phyloP scores from a whole-genome alignment of 1,140 invertebrate species.

The Streblospio benedicti region DNA sequence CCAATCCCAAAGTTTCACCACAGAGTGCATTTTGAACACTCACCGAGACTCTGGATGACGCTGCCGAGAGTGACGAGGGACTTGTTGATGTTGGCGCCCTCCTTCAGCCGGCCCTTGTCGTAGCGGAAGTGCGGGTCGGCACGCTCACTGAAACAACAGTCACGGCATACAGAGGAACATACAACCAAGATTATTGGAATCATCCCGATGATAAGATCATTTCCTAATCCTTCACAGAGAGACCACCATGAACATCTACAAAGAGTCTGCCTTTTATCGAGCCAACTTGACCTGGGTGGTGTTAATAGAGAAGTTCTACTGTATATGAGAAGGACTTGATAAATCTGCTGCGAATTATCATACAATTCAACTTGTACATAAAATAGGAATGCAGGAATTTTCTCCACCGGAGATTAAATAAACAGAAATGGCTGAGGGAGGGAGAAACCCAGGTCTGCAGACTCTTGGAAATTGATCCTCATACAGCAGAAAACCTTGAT shows the following conservation, averaged over 20 bases:
- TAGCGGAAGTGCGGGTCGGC: slow-evolving; percentile 49
- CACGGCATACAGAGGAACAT: slow-evolving; percentile 15
- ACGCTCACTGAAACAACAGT: slow-evolving; percentile 51
- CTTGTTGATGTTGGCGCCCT: slow-evolving; percentile 54
- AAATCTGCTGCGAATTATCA: not conserved
- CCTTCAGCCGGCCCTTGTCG: slow-evolving; percentile 51
- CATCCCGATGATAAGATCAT: not conserved
- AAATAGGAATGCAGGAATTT: not conserved
- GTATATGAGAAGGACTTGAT: slow-evolving; percentile 1
- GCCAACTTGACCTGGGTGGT: too few relatives aligned
- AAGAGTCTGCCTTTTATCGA: too few relatives aligned
- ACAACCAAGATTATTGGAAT: slow-evolving; percentile 1
- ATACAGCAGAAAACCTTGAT: too few relatives aligned
- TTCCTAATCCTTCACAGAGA: not conserved
- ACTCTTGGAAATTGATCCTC: too few relatives aligned
- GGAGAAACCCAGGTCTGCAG: too few relatives aligned
- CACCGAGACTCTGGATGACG: slow-evolving; percentile 51
- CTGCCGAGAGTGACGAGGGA: slow-evolving; percentile 52
- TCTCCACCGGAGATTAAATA: too few relatives aligned
- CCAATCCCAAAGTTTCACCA: too few relatives aligned
- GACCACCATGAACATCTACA: not conserved
- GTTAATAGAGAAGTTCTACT: not conserved
- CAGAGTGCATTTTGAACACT: too few relatives aligned
- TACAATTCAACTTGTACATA: not conserved
- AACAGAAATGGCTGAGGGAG: too few relatives aligned